Evolutionary conservation across 2,888 invertebrate species (phyloP).

Genomic region (Sphaeridia pumilis): DNA sequence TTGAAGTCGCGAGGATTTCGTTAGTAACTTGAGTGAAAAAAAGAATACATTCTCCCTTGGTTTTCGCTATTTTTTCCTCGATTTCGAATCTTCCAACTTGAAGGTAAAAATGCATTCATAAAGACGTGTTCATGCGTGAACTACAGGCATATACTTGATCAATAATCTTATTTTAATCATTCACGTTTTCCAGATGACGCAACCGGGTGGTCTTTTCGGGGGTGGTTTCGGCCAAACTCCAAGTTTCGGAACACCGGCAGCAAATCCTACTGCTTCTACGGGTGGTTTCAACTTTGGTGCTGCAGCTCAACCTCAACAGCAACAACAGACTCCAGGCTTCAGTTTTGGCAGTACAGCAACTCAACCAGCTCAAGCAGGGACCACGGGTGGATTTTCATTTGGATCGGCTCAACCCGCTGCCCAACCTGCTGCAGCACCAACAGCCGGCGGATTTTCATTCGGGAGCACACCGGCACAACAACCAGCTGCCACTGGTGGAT

Average conservation of each 20-base stretch:
- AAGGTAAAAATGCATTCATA: too few species aligned
- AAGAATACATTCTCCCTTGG: too few species aligned
- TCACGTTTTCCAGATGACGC: too few species aligned
- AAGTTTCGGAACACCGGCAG: neutral
- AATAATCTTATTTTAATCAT: too few species aligned
- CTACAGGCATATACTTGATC: too few species aligned
- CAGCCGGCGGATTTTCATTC: neutral
- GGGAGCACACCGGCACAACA: neutral
- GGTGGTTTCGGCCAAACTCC: conserved; percentile 1
- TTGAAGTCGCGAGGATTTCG: too few species aligned
- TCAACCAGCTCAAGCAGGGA: neutral
- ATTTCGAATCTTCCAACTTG: too few species aligned
- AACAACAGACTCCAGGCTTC: neutral
- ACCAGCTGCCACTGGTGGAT: neutral
- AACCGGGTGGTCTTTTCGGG: neutral
- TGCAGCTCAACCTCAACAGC: conserved; percentile 1
- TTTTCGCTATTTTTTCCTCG: too few species aligned
- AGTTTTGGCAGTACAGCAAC: conserved; percentile 3
- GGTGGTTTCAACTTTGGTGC: conserved; percentile 2
- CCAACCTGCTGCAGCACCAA: neutral
- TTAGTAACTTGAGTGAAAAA: too few species aligned
- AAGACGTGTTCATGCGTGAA: too few species aligned
- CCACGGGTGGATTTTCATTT: neutral
- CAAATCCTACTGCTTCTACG: neutral
- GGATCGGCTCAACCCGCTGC: neutral